Conservation (phyloP, 2,113 vertebrate genomes). For the Oreamnos americanus region DNA sequence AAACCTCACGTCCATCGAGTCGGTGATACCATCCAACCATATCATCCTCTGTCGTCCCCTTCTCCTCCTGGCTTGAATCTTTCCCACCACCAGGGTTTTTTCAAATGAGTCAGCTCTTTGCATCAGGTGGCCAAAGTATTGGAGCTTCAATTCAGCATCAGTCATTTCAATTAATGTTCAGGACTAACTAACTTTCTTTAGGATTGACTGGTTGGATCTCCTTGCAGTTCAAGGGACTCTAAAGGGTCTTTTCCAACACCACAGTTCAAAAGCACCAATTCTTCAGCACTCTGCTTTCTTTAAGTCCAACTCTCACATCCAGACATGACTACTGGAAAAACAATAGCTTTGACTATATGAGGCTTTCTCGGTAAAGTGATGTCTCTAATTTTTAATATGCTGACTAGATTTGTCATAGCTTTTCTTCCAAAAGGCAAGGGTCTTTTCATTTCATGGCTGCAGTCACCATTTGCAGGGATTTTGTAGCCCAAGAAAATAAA, state of each 20-base stretch:
- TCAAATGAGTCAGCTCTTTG: neutral
- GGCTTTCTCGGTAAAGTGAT: neutral
- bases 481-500: neutral
- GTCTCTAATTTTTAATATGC: neutral
- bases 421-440: neutral
- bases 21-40: neutral
- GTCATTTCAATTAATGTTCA: neutral
- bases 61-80: neutral
- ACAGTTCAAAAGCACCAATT: neutral
- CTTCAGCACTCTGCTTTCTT: neutral
- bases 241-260: neutral
- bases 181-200: neutral
- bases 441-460: neutral
- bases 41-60: neutral
- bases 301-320: neutral
- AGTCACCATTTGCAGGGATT: neutral
- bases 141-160: neutral
- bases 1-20: accelerated
- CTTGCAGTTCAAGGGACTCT: neutral
- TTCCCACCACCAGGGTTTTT: neutral
- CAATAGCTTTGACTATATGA: neutral
- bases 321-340: neutral
- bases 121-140: neutral
- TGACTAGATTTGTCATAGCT: neutral
- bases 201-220: neutral